Base-by-base conservation (phyloP, 2,797 vertebrate species). In the Enteromius trimaculatus region DNA sequence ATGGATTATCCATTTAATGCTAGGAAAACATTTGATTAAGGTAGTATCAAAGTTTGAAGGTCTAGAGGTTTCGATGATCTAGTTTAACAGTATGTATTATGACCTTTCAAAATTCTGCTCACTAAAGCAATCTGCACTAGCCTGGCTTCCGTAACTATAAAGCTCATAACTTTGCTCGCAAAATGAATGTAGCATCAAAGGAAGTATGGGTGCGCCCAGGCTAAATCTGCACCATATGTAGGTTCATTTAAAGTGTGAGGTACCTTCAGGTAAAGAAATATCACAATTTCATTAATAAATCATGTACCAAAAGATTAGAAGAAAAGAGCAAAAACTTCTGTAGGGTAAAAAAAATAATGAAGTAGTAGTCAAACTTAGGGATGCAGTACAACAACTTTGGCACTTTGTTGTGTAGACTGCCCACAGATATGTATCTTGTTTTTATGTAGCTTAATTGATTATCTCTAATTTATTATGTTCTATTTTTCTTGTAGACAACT, bases 401-500 rank as follows among this genome's bases (percentile, higher is more conserved):
- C n/a, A 58, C 51, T 78, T 47, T 37, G 23, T 29, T 44, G 17
- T 68, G 14, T 68, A 53, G 49, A 66, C 19, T 66, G 29, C 13
- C 34, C 19, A 47, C 21, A 66, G 16, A 68, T 39, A 29, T 70
- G 10, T 44, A 47, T 62, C 7, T 49, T 37, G 21, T 74, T 74
- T 74, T 47, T 64, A 49, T 62, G 26, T 74, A 49, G 29, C n/a
- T 13, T 65, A 53, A 39, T 66, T 82, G 5, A 14, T 39, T 3
- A 29, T 81, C 21, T 49, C 11, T 60, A 16, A 58, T 34, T n/a
- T 29, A 29, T 62, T 21, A 42, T 76, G 62, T 5, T 14, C 7
- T 55, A 16, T 79, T 71, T 92, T 91, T 62, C 37, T 44, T 84
- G 84, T 87, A 99, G 98, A 92, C 1, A 93, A 85, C 80, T 90